A percentile compares a stretch with the other conserved stretches of the same genome.
These are phyloP conservation scores for Nezara viridula DNA, from an alignment of 2,888 invertebrate genomes.

Conservation along the genomic window DNA sequence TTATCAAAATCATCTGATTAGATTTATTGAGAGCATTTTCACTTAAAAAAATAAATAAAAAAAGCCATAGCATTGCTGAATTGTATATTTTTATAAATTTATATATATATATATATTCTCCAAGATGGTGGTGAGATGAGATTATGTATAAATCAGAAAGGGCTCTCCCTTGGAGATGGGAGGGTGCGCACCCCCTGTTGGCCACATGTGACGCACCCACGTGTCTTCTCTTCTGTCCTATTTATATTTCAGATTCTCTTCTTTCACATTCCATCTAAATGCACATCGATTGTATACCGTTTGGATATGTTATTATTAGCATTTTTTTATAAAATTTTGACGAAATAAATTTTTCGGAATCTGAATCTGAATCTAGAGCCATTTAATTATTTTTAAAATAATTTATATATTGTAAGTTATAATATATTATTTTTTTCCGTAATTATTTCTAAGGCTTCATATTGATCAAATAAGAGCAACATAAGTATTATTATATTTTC, in stretches of 20 bases:
- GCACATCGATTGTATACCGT: not conserved
- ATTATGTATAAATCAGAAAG: slow-evolving; percentile 15
- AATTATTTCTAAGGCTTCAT: no score
- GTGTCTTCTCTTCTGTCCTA: not conserved
- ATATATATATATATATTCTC: no score
- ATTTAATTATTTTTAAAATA: no score
- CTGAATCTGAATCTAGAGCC: no score
- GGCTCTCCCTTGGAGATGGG: not conserved
- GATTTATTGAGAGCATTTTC: no score
- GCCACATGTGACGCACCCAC: slow-evolving; percentile 39
- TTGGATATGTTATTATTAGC: not conserved
- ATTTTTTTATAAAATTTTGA: not conserved
- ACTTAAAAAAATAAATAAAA: no score
- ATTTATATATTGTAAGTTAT: no score
- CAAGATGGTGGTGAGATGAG: not conserved
- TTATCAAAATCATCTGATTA: no score
- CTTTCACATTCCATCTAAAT: not conserved
- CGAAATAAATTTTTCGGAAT: no score
- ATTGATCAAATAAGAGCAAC: no score
- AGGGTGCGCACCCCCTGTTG: not conserved
- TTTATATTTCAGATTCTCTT: not conserved
- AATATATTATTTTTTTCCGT: no score
- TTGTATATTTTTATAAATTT: not conserved
- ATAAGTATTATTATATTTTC: no score
- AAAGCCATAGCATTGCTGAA: not conserved